A percentile compares a stretch with the other conserved stretches of the same genome.
Conservation (phyloP, 2,888 invertebrate species). For the Andrena flavipes region DNA sequence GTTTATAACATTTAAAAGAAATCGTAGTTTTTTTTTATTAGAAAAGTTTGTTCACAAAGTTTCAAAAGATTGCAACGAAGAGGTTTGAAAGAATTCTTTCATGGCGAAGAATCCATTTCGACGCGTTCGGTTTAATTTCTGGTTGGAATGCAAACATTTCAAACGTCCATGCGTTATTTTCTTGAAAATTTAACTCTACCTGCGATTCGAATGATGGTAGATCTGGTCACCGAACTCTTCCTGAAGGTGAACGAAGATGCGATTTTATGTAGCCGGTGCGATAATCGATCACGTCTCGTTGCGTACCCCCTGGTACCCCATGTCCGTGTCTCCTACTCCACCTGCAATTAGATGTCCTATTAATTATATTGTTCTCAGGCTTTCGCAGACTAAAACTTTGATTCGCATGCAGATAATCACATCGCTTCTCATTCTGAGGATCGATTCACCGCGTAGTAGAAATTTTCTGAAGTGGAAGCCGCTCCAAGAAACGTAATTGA, state of each 20-base stretch:
- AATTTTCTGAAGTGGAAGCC: slow-evolving; percentile 7
- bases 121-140: not conserved
- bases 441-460: not conserved
- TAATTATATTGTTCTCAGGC: slow-evolving; percentile 1
- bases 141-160: slow-evolving; percentile 9
- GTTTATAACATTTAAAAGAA: not conserved
- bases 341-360: slow-evolving; percentile 85
- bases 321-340: slow-evolving; percentile 92
- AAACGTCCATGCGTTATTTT: slow-evolving; percentile 8
- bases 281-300: slow-evolving; percentile 91
- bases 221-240: slow-evolving; percentile 94
- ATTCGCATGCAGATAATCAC: slow-evolving; percentile 52
- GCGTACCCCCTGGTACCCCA: slow-evolving; percentile 86
- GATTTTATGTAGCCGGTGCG: slow-evolving; percentile 96
- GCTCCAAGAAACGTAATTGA: not conserved
- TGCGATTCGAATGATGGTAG: slow-evolving; percentile 16
- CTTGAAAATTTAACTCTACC: slow-evolving; percentile 20
- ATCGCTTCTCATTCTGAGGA: slow-evolving; percentile 1
- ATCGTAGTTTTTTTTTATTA: not conserved
- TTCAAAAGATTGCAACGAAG: not conserved
- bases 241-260: slow-evolving; percentile 96
- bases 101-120: not conserved
- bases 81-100: not conserved
- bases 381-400: not conserved
- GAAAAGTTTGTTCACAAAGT: not conserved